Percentiles rank a stretch among this genome's conserved stretches.
phyloP scores from a whole-genome alignment of 2,888 invertebrate genomes.

The Erebia epiphron region DNA sequence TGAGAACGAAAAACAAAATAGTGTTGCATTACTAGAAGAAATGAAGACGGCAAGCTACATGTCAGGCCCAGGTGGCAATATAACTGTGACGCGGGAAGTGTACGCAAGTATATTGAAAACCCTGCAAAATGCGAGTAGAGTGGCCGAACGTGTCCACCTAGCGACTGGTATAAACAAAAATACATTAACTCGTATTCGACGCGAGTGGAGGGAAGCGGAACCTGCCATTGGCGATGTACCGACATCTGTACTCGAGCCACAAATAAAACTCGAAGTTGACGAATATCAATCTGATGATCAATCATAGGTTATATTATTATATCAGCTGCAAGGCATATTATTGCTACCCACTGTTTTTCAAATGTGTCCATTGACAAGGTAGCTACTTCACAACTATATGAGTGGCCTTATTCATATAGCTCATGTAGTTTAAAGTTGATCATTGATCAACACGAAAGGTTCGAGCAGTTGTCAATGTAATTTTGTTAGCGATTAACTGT shows the following conservation, averaged over 20 bases:
- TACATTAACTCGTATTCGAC: not conserved
- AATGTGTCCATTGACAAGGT: no score
- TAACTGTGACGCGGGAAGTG: not conserved
- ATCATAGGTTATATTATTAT: no score
- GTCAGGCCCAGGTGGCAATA: not conserved
- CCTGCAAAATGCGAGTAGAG: not conserved
- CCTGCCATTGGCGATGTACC: not conserved
- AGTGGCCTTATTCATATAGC: no score
- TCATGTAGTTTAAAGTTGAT: no score
- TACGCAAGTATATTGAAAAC: not conserved
- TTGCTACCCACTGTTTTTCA: no score
- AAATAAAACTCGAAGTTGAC: no score
- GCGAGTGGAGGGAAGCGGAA: not conserved
- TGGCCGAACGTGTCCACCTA: not conserved
- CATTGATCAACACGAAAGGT: no score
- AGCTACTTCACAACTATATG: no score
- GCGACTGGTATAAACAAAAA: not conserved
- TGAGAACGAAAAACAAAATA: not conserved
- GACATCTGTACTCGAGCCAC: not conserved
- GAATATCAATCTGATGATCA: no score
- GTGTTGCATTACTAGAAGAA: not conserved
- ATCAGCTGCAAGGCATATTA: no score
- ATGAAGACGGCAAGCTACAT: not conserved
- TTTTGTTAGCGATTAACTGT: no score
- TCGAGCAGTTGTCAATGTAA: no score